Evolutionary conservation across 2,113 vertebrate genomes (phyloP).

Genomic region (Acrocephalus kingi): DNA sequence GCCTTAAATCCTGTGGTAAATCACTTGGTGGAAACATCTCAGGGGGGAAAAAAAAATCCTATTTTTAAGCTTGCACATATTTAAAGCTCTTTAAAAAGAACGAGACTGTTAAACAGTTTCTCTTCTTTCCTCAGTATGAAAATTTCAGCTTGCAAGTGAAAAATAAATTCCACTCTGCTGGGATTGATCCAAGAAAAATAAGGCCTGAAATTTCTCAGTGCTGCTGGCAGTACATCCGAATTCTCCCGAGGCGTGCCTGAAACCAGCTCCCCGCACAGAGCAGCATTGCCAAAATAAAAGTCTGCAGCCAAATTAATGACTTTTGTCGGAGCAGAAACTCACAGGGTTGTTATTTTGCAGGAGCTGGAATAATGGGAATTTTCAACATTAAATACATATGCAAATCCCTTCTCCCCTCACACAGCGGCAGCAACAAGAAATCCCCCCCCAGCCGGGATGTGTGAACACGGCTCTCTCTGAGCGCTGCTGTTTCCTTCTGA

Average conservation of each 20-base stretch:
- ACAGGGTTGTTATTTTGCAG: slow-evolving; percentile 40
- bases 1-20: background rate
- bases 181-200: slow-evolving; percentile 73
- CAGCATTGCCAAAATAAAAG: slow-evolving; percentile 71
- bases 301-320: background rate
- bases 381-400: slow-evolving; percentile 33
- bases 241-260: slow-evolving; percentile 62
- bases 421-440: background rate
- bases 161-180: slow-evolving; percentile 69
- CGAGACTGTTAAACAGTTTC: background rate
- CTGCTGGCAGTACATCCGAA: slow-evolving; percentile 72
- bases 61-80: slow-evolving; percentile 61
- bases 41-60: background rate
- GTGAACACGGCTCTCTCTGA: background rate
- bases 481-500: background rate
- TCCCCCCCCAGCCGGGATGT: background rate
- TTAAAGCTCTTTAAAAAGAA: slow-evolving; percentile 47
- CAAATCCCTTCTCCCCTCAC: slow-evolving; percentile 29
- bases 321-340: background rate
- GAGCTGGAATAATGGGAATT: slow-evolving; percentile 30
- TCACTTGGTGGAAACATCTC: slow-evolving; percentile 27
- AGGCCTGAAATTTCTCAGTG: slow-evolving; percentile 61
- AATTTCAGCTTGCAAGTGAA: slow-evolving; percentile 65
- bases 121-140: slow-evolving; percentile 18
- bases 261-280: slow-evolving; percentile 16